Base-by-base conservation (phyloP, 2,113 vertebrate genomes). In the Solea senegalensis region DNA sequence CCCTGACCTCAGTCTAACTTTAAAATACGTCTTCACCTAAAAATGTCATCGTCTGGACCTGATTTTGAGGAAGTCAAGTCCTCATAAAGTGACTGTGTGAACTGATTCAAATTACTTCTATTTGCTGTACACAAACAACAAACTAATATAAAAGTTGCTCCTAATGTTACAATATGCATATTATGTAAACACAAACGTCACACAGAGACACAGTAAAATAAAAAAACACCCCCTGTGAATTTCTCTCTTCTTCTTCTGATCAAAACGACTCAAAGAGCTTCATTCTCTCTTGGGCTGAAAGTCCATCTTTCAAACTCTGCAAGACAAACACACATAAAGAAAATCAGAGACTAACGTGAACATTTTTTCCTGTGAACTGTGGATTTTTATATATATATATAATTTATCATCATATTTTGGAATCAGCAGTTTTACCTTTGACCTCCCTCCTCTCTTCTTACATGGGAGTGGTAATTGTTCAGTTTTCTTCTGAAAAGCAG, bases 271-370 rank as follows among this genome's bases (percentile, higher is more conserved):
- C 95, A 86, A 98, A 98, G 82, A 96, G 92, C 92, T 96, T 97
- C 94, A 95, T 92, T 82, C 93, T 94, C 82, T 99, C 96, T 83
- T 96, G 95, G 88, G 95, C 89, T 15, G 96, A 97, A 73, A 97
- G 94, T 68, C 94, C 95, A 83, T 98, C 97, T 86, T 95, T 98
- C 90, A 97, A 94, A 93, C 96, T 97, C 95, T 96, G 91, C 46
- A 72, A 81, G 43, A 39, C 7, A 79, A 66, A 81, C 28, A 74
- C 28, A 80, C 58, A 40, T 0, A 39, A 10, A 2, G 8, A 14
- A 52, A 48, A 75, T 1, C 10, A 45, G 7, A 43, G 1, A 46
- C 1, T 41, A n/a, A 16, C 3, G 34, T 4, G 34, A 34, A 34
- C 21, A 21, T 21, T 21, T 21, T 34, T 34, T 2, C 34, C 34